Conservation (phyloP, 1,140 invertebrate species). For the Caenorhabditis elegans region WBcel235 BX284606.5:2846501-2847000, state of each 20-base stretch:
- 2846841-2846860: constrained; percentile 36
- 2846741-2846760: constrained; percentile 22
- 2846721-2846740: background rate
- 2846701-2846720: background rate
- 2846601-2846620: constrained; percentile 18
- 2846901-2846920: too few species aligned
- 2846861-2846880: constrained; percentile 38
- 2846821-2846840: constrained; percentile 37
- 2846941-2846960: too few species aligned
- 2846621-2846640: constrained; percentile 56
- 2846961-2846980: too few species aligned
- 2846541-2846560: constrained; percentile 40
- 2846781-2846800: background rate
- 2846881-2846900: too few species aligned
- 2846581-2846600: background rate
- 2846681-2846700: background rate
- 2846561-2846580: background rate
- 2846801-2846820: background rate
- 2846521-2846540: constrained; percentile 53
- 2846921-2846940: too few species aligned
- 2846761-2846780: background rate
- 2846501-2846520: constrained; percentile 57
- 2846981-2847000: too few species aligned
- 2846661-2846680: constrained; percentile 38
- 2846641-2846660: constrained; percentile 56